These are phyloP conservation scores for Pachycephala philippinensis DNA, from an alignment of 2,113 vertebrate species.

Conservation along the genomic window DNA sequence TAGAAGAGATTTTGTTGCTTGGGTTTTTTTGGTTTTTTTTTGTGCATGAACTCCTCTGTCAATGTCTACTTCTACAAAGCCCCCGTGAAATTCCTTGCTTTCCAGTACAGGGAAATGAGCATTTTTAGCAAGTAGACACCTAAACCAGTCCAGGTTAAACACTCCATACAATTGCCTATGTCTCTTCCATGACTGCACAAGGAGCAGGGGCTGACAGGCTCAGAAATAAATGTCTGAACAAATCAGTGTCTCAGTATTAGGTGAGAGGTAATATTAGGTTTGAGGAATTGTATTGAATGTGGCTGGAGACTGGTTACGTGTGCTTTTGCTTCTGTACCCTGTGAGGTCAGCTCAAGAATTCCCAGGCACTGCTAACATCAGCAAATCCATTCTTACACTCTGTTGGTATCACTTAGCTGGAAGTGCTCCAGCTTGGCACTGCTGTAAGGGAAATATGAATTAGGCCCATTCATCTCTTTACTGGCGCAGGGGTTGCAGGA, in stretches of 20 bases:
- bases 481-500: neutral
- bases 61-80: neutral
- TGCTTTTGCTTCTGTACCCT: neutral
- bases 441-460: slow-evolving; percentile 43
- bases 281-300: neutral
- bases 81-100: neutral
- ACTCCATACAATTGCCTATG: neutral
- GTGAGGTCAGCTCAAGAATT: neutral
- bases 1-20: neutral
- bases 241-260: neutral
- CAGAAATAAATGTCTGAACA: neutral
- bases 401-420: slow-evolving; percentile 31
- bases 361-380: slow-evolving; percentile 32
- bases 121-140: neutral
- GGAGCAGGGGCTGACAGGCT: neutral
- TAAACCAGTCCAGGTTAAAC: neutral
- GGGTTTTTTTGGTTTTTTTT: neutral
- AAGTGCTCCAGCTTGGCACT: slow-evolving; percentile 37
- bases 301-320: neutral
- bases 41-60: neutral
- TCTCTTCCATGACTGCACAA: neutral
- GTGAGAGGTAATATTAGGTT: neutral
- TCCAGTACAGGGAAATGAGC: neutral
- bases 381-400: slow-evolving; percentile 26
- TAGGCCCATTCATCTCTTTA: neutral